Conservation (phyloP, 2,888 invertebrate species). For the Pterobdella sp. region DNA sequence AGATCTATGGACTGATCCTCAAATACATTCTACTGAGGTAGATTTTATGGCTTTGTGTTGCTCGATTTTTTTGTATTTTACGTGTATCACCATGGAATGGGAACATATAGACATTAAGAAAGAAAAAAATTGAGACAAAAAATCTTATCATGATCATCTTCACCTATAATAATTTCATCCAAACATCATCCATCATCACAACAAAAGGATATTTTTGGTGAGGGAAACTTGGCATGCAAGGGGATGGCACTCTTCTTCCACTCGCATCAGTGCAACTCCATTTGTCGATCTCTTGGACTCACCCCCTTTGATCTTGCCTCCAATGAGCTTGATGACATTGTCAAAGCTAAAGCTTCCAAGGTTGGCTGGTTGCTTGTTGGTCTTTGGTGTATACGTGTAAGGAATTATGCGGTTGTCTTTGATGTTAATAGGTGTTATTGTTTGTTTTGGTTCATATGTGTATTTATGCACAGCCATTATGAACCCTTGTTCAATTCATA, state of each 20-base stretch:
- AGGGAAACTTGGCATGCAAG: conserved; percentile 56
- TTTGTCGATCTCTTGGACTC: conserved; percentile 54
- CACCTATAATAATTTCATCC: too few species aligned
- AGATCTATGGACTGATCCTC: conserved; percentile 58
- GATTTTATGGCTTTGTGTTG: too few species aligned
- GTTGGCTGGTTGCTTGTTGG: background rate
- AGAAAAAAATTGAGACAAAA: too few species aligned
- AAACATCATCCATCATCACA: too few species aligned
- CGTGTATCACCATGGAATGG: too few species aligned
- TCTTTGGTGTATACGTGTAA: background rate
- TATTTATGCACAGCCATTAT: too few species aligned
- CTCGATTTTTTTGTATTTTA: too few species aligned
- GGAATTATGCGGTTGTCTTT: background rate
- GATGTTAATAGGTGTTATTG: background rate
- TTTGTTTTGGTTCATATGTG: background rate
- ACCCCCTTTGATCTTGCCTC: conserved; percentile 55
- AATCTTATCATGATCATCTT: too few species aligned
- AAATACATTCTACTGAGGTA: conserved; percentile 56
- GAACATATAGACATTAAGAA: too few species aligned
- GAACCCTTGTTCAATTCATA: too few species aligned
- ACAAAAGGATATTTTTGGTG: conserved; percentile 55
- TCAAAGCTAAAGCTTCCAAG: background rate
- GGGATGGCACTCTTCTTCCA: conserved; percentile 60
- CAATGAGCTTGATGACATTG: conserved; percentile 43
- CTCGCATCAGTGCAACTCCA: conserved; percentile 56